Percentiles rank a stretch among this genome's conserved stretches.
Evolutionary conservation across 2,888 invertebrate species (phyloP).

Genomic region (Eupithecia exiguata): DNA sequence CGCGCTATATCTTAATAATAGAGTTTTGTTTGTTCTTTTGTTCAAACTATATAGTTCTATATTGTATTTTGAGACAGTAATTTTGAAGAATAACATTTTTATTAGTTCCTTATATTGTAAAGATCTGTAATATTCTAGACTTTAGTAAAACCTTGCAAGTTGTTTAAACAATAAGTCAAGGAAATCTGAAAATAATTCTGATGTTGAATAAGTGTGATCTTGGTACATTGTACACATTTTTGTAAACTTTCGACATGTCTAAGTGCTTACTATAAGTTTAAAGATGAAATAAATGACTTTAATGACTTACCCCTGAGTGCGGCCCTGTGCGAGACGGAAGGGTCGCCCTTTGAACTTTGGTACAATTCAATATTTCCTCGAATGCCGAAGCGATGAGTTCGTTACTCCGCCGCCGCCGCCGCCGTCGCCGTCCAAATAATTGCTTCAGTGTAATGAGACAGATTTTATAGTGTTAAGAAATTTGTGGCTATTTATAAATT

Average conservation of each 20-base stretch:
- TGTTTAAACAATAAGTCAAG: too few relatives aligned
- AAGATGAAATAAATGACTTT: too few relatives aligned
- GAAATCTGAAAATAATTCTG: too few relatives aligned
- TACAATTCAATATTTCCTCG: conserved; percentile 44
- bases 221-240: too few relatives aligned
- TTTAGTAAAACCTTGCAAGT: too few relatives aligned
- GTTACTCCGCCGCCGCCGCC: conserved; percentile 25
- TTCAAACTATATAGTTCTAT: not conserved
- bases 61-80: not conserved
- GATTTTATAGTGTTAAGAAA: not conserved
- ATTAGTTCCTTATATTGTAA: too few relatives aligned
- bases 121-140: too few relatives aligned
- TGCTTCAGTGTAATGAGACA: conserved; percentile 33
- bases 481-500: not conserved
- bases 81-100: not conserved
- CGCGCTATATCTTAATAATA: not conserved
- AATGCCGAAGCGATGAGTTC: conserved; percentile 36
- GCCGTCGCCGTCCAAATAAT: conserved; percentile 34
- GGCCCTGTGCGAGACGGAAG: conserved; percentile 29
- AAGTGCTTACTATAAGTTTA: too few relatives aligned
- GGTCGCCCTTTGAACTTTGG: conserved; percentile 42
- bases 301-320: not conserved
- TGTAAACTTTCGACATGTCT: too few relatives aligned
- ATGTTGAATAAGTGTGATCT: too few relatives aligned
- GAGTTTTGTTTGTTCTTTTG: not conserved